Evolutionary conservation across 2,113 vertebrate genomes (phyloP).

Genomic region (Chiloscyllium plagiosum): DNA sequence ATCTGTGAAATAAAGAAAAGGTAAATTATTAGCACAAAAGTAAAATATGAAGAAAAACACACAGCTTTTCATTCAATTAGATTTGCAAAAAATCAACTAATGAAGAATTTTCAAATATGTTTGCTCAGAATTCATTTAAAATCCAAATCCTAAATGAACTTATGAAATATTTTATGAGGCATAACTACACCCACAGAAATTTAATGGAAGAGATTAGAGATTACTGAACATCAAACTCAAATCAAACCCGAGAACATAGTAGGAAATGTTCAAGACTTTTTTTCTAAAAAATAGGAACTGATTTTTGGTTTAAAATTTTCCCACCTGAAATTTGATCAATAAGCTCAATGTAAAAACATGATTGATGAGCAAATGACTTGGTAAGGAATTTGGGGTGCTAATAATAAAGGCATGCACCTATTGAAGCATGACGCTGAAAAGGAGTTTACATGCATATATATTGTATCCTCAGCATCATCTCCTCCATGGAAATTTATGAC

Average conservation of each 20-base stretch:
- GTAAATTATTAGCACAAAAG: not conserved
- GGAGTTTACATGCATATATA: not conserved
- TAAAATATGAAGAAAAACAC: not conserved
- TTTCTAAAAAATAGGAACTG: not conserved
- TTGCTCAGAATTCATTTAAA: not conserved
- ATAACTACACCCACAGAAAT: not conserved
- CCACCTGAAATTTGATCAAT: not conserved
- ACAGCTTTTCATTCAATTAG: not conserved
- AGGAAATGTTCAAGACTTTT: not conserved
- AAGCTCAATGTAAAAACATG: not conserved
- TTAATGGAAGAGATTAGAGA: not conserved
- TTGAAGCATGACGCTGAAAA: not conserved
- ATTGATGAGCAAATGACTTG: not conserved
- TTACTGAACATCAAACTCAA: not conserved
- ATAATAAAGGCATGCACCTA: not conserved
- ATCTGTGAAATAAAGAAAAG: constrained; percentile 53
- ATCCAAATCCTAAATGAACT: not conserved
- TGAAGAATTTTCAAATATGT: not conserved
- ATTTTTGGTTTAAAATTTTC: not conserved
- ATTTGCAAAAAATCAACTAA: not conserved
- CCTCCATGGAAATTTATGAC: not conserved
- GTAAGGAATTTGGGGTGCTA: not conserved
- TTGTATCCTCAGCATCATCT: not conserved
- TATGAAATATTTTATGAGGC: not conserved
- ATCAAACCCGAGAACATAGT: not conserved